Percentiles rank a stretch among this genome's conserved stretches.
Evolutionary conservation across 2,888 invertebrate genomes (phyloP).

Genomic region (Hydroisotoma schaefferi): DNA sequence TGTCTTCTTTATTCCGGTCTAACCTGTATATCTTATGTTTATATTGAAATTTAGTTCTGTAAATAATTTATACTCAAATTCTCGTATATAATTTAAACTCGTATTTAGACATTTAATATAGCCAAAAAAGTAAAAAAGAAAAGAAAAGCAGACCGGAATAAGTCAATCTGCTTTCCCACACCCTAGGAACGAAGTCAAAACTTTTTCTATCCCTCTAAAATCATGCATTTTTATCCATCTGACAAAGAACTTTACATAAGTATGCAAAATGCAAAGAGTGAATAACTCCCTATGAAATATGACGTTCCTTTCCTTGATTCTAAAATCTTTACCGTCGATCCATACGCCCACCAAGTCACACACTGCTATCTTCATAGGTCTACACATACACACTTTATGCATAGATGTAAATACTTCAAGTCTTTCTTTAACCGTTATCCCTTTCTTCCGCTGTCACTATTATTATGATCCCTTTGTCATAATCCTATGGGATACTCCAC

Average conservation of each 20-base stretch:
- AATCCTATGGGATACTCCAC: slow-evolving; percentile 43
- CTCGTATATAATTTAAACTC: too few species aligned
- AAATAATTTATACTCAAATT: too few species aligned
- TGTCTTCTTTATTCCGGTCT: slow-evolving; percentile 30
- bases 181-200: neutral
- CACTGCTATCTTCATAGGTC: neutral
- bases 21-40: slow-evolving; percentile 25
- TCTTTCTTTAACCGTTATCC: slow-evolving; percentile 39
- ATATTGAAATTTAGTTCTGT: neutral
- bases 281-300: slow-evolving; percentile 42
- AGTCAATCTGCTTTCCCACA: slow-evolving; percentile 30
- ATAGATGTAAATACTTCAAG: too few species aligned
- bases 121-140: too few species aligned
- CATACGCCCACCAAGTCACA: neutral
- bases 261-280: slow-evolving; percentile 43
- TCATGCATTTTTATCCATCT: neutral
- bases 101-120: too few species aligned
- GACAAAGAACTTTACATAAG: slow-evolving; percentile 26
- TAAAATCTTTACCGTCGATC: slow-evolving; percentile 42
- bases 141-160: too few species aligned
- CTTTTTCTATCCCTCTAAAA: neutral
- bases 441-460: slow-evolving; percentile 36
- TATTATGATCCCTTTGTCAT: slow-evolving; percentile 45
- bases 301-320: slow-evolving; percentile 40
- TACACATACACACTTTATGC: too few species aligned